Evolutionary conservation across 2,113 vertebrate species (phyloP), one percentile per base, ranked within the genome.

Genomic region (Hemiprocne comata): DNA sequence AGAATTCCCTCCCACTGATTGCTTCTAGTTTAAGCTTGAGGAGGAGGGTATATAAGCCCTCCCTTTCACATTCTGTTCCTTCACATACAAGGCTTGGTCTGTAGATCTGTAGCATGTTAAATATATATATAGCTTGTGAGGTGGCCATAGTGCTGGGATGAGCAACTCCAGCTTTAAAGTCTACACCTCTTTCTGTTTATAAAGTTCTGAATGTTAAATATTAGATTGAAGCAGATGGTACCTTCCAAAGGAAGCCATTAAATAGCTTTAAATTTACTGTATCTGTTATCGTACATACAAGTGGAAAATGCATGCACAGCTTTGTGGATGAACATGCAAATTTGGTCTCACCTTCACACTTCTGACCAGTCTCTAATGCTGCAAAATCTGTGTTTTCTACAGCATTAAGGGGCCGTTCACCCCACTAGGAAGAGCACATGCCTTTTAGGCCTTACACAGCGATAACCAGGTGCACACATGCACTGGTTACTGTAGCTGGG

Each of bases 111-210:
- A 94, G 95, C 89, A 94, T 83, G 60, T 93, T 96, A 94, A 96
- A 96, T 96, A 96, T 97, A 95, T 95, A 96, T 97, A 95, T 95
- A 98, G 97, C 94, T 97, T 93, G 89, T 94, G 95, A 97, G 97
- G 96, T 99, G 98, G 99, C 99, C 98, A 98, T 97, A 97, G 97
- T 97, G 96, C 96, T 97, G 97, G 95, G 95, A 98, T 96, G 95
- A 98, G 95, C 96, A 98, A 96, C 98, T 97, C 96, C 94, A 96
- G 84, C 93, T 90, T 92, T 85, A 95, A 97, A 97, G 95, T 96
- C 93, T 97, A 97, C 96, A 98, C 97, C 96, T 98, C 97, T 97
- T 98, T 94, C 95, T 94, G 96, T 96, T 98, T 98, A 98, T 98
- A 98, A 98, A 95, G 84, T 97, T 96, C 94, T 97, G 97, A 98